A percentile compares a stretch with the other conserved stretches of the same genome.
Conservation (phyloP, 1,140 invertebrate genomes). For the Drosophila navojoa region DNA sequence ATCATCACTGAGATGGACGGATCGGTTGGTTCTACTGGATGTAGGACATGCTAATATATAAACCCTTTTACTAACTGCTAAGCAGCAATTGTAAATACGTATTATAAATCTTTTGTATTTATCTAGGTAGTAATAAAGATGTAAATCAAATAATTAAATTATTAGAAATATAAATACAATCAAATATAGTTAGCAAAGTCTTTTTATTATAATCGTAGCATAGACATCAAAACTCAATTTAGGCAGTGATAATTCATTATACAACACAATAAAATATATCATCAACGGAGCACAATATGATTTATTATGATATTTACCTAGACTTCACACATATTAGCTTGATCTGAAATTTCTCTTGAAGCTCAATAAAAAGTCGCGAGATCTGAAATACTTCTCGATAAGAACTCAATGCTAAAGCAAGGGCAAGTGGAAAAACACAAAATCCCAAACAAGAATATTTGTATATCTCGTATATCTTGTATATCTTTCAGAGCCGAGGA, state of each 20-base stretch:
- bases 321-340: too few species aligned
- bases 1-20: conserved; percentile 14
- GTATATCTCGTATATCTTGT: not conserved
- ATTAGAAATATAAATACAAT: not conserved
- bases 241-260: too few species aligned
- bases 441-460: not conserved
- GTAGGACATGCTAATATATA: not conserved
- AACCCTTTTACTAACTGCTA: conserved; percentile 26
- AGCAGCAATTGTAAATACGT: conserved; percentile 39
- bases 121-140: conserved; percentile 52
- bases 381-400: too few species aligned
- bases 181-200: not conserved
- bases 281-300: too few species aligned
- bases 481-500: not conserved
- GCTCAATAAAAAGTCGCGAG: too few species aligned
- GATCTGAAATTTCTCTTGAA: too few species aligned
- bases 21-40: not conserved
- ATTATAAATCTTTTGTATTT: conserved; percentile 33
- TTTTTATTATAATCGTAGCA: too few species aligned
- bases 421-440: too few species aligned
- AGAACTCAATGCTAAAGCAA: too few species aligned
- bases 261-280: too few species aligned
- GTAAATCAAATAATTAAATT: conserved; percentile 3
- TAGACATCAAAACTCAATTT: too few species aligned
- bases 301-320: too few species aligned